phyloP scores from a whole-genome alignment of 2,797 vertebrate genomes.

The Phalloptychus januarius region DNA sequence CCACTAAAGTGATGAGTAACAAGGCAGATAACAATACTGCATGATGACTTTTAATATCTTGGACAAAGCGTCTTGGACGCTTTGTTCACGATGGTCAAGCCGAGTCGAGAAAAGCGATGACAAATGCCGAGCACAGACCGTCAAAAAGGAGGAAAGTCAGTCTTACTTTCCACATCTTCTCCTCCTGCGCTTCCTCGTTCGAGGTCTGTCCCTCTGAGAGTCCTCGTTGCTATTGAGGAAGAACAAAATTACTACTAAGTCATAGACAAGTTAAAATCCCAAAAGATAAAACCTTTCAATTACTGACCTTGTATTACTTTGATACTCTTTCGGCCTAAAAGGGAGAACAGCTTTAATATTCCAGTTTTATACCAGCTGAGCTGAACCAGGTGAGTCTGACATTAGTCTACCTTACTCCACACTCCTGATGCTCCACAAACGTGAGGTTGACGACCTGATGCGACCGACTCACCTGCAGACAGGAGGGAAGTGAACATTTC shows the following conservation, averaged over 20 bases:
- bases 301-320: slow-evolving; percentile 60
- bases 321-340: slow-evolving; percentile 46
- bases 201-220: slow-evolving; percentile 59
- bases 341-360: slow-evolving; percentile 13
- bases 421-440: slow-evolving; percentile 85
- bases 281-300: slow-evolving; percentile 18
- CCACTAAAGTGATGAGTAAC: slow-evolving; percentile 21
- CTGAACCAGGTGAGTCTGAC: background rate
- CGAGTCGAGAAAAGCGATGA: slow-evolving; percentile 12
- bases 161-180: slow-evolving; percentile 84
- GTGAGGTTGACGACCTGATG: slow-evolving; percentile 76
- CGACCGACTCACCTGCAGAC: slow-evolving; percentile 80
- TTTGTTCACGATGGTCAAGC: slow-evolving; percentile 10
- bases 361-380: background rate
- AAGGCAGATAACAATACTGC: slow-evolving; percentile 12
- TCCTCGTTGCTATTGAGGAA: slow-evolving; percentile 31
- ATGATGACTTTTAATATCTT: slow-evolving; percentile 29
- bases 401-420: slow-evolving; percentile 86
- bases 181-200: slow-evolving; percentile 83
- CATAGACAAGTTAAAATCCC: background rate
- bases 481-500: slow-evolving; percentile 47
- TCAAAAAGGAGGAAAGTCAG: slow-evolving; percentile 23
- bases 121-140: slow-evolving; percentile 36
- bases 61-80: background rate
- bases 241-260: slow-evolving; percentile 35